phyloP scores from a whole-genome alignment of 2,113 vertebrate species.

The Hydropotes inermis region DNA sequence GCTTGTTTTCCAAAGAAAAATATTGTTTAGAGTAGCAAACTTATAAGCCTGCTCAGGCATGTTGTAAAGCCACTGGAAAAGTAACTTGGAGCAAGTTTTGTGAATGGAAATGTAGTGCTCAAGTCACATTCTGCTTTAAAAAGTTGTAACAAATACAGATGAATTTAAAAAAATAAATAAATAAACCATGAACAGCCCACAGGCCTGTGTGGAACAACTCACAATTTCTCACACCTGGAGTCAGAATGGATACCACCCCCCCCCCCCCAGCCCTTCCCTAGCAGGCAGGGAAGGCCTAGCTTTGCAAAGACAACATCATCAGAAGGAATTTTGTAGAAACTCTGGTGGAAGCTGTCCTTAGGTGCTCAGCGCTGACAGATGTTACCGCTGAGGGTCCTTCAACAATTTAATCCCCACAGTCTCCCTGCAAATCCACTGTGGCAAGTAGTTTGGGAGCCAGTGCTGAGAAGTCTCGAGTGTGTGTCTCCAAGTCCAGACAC shows the following conservation, averaged over 20 bases:
- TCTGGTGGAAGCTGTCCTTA: background rate
- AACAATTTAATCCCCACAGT: background rate
- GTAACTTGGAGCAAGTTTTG: too few species aligned
- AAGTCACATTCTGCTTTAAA: too few species aligned
- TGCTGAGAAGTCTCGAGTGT: background rate
- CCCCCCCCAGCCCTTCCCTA: background rate
- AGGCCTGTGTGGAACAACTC: background rate
- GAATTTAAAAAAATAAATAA: background rate
- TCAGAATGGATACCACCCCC: background rate
- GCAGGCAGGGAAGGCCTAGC: background rate
- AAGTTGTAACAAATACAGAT: too few species aligned
- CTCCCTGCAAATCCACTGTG: background rate
- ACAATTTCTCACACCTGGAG: background rate
- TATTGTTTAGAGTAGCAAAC: too few species aligned
- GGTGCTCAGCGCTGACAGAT: background rate
- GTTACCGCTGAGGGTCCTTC: background rate
- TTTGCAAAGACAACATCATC: background rate
- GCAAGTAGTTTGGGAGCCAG: background rate
- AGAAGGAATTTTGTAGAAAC: background rate
- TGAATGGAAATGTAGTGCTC: too few species aligned
- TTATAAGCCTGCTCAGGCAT: too few species aligned
- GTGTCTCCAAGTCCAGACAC: background rate
- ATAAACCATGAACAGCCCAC: background rate
- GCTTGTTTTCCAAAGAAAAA: too few species aligned
- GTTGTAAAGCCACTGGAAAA: too few species aligned